A percentile compares a stretch with the other conserved stretches of the same genome.
These are phyloP conservation scores for Ceratina japonica DNA, from an alignment of 1,140 invertebrate species.

Conservation along the genomic window DNA sequence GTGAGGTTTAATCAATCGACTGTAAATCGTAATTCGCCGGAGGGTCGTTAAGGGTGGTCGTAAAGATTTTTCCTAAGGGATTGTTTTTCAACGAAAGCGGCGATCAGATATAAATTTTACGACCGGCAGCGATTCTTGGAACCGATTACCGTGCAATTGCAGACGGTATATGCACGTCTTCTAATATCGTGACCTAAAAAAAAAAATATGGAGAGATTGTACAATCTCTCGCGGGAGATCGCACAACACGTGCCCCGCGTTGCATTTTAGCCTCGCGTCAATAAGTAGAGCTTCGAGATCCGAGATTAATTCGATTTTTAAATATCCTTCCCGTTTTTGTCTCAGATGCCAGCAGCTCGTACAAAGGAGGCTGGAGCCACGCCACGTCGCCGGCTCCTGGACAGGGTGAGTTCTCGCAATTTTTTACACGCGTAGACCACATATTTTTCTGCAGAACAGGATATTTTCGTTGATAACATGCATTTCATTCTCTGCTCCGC, in stretches of 20 bases:
- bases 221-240: slow-evolving; percentile 41
- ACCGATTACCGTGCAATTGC: slow-evolving; percentile 61
- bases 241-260: slow-evolving; percentile 14
- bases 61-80: slow-evolving; percentile 56
- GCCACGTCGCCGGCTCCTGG: slow-evolving; percentile 80
- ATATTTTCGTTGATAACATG: too few species aligned
- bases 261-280: too few species aligned
- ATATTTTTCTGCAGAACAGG: too few species aligned
- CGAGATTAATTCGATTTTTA: not conserved
- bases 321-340: slow-evolving; percentile 43
- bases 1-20: not conserved
- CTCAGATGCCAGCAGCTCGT: slow-evolving; percentile 83
- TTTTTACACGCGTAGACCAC: slow-evolving; percentile 13
- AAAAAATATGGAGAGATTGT: slow-evolving; percentile 12
- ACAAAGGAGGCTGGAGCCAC: slow-evolving; percentile 85
- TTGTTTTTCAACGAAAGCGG: slow-evolving; percentile 26
- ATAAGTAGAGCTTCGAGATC: not conserved
- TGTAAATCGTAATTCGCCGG: not conserved
- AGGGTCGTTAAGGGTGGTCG: slow-evolving; percentile 41
- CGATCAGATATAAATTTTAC: slow-evolving; percentile 60
- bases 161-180: slow-evolving; percentile 40
- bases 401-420: slow-evolving; percentile 72
- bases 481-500: too few species aligned
- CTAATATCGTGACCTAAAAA: slow-evolving; percentile 60
- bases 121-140: slow-evolving; percentile 46